Evolutionary conservation across 2,113 vertebrate species (phyloP).

Genomic region (Nettapus auritus): DNA sequence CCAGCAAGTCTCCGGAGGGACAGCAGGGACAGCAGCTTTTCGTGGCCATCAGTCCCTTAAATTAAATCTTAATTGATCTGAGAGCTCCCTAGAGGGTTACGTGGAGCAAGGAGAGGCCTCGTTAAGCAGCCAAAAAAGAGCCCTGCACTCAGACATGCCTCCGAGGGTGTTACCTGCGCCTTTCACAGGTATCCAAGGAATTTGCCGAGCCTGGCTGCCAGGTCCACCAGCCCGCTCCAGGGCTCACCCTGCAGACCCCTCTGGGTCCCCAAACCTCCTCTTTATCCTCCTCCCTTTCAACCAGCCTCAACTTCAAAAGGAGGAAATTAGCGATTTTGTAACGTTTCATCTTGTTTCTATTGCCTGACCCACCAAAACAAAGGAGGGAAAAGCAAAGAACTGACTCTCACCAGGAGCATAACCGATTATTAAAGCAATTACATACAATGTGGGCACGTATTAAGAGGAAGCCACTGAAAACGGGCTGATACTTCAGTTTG

Average conservation of each 20-base stretch:
- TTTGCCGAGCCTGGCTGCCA: conserved; percentile 12
- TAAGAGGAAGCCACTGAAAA: background rate
- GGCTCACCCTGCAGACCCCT: background rate
- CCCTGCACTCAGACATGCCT: background rate
- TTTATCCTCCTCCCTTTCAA: background rate
- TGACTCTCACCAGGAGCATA: background rate
- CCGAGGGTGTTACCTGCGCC: background rate
- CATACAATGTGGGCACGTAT: background rate
- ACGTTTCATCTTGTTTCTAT: background rate
- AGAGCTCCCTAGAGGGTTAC: background rate
- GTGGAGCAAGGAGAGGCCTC: background rate
- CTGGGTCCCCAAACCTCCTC: background rate
- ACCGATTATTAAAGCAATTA: background rate
- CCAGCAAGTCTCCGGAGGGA: background rate
- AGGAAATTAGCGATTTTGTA: background rate
- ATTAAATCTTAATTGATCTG: conserved; percentile 8
- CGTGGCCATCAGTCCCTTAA: background rate
- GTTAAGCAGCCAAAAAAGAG: background rate
- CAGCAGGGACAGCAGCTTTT: background rate
- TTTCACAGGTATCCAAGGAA: conserved; percentile 19
- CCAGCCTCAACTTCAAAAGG: background rate
- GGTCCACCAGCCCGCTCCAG: background rate
- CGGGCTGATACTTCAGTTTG: background rate
- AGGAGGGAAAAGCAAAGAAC: background rate
- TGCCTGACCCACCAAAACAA: background rate